phyloP scores from a whole-genome alignment of 2,888 invertebrate species.

The Leptinotarsa juncta region DNA sequence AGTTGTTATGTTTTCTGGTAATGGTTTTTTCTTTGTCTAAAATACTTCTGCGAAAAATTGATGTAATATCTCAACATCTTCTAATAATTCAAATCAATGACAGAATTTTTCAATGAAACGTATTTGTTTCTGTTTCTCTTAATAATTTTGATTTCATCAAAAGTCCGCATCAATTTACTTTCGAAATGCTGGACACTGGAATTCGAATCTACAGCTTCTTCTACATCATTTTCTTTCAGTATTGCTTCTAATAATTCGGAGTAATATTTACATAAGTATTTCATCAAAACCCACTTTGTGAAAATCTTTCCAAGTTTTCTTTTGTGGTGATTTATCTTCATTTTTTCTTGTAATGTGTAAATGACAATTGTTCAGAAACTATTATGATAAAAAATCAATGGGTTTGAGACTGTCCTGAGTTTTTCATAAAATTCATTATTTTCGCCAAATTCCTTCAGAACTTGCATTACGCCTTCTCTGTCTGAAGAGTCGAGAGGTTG shows the following conservation, averaged over 20 bases:
- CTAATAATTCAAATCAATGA: conserved; percentile 17
- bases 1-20: conserved; percentile 39
- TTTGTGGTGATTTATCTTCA: conserved; percentile 1
- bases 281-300: conserved; percentile 1
- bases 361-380: background rate
- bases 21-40: conserved; percentile 7
- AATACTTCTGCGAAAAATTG: conserved; percentile 9
- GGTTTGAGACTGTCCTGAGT: conserved; percentile 16
- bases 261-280: conserved; percentile 1
- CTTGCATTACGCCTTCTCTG: too few relatives aligned
- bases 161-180: conserved; percentile 2
- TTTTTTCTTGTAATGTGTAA: background rate
- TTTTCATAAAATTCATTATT: conserved; percentile 11
- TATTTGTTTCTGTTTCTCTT: background rate
- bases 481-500: background rate
- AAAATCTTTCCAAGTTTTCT: conserved; percentile 6
- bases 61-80: conserved; percentile 19
- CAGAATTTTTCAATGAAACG: background rate
- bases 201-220: background rate
- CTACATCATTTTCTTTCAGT: conserved; percentile 2
- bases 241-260: conserved; percentile 2
- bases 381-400: conserved; percentile 21
- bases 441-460: too few relatives aligned
- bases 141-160: background rate
- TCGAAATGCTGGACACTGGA: background rate